Conservation (phyloP, 2,888 invertebrate species). For the Plusia festucae region DNA sequence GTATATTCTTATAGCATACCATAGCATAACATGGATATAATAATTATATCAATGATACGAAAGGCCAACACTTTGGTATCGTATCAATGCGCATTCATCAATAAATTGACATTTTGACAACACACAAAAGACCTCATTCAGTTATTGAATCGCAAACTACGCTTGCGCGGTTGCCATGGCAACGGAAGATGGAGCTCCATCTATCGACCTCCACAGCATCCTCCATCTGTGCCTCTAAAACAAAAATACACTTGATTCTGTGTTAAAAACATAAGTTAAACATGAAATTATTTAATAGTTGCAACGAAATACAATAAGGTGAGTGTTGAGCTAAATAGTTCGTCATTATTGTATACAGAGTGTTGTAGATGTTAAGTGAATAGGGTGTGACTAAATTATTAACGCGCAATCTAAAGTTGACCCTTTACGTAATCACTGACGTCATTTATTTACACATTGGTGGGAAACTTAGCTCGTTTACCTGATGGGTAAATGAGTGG, state of each 20-base stretch:
- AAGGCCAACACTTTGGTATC: no score
- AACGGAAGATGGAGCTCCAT: conserved; percentile 75
- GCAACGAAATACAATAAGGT: conserved; percentile 36
- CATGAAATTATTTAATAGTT: conserved; percentile 31
- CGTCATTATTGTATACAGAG: conserved; percentile 7
- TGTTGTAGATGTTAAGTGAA: background rate
- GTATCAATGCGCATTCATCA: background rate
- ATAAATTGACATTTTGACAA: background rate
- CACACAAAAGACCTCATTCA: background rate
- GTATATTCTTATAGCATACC: no score
- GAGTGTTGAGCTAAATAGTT: conserved; percentile 27
- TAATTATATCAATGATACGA: no score
- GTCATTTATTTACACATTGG: conserved; percentile 34
- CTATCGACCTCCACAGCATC: conserved; percentile 74
- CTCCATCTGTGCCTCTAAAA: conserved; percentile 67
- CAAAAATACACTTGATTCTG: conserved; percentile 52
- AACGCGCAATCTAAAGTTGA: conserved; percentile 69
- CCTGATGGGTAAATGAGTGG: background rate
- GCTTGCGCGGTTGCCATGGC: conserved; percentile 79
- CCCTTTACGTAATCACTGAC: conserved; percentile 51
- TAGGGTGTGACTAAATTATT: conserved; percentile 68
- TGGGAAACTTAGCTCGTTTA: conserved; percentile 14
- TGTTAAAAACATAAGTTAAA: conserved; percentile 24
- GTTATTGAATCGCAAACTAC: conserved; percentile 54
- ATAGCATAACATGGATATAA: no score